Percentiles rank a stretch among this genome's conserved stretches.
Conservation (phyloP, 2,888 invertebrate species). For the Drosophila nr. perissopoda region DNA sequence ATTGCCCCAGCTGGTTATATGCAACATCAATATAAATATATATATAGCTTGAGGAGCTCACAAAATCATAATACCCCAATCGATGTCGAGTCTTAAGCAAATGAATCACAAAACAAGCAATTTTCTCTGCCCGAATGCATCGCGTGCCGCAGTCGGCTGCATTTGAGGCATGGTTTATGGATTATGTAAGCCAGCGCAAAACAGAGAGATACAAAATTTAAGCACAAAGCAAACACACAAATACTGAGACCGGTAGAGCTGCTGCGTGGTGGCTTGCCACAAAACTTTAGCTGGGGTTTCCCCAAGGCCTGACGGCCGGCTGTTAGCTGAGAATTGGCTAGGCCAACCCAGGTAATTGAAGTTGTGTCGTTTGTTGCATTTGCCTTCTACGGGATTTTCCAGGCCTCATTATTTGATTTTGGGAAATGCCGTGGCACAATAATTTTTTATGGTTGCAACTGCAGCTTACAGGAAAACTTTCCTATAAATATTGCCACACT, state of each 20-base stretch:
- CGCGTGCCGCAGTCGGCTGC: slow-evolving; percentile 59
- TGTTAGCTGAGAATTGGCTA: slow-evolving; percentile 59
- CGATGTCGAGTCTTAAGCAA: neutral
- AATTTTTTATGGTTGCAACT: slow-evolving; percentile 15
- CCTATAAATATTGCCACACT: slow-evolving; percentile 5
- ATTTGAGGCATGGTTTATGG: slow-evolving; percentile 32
- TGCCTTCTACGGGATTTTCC: slow-evolving; percentile 60
- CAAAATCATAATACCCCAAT: slow-evolving; percentile 3
- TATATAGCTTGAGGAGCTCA: neutral
- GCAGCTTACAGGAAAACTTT: slow-evolving; percentile 11
- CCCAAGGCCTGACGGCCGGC: slow-evolving; percentile 66
- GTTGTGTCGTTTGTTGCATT: slow-evolving; percentile 34
- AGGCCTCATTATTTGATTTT: slow-evolving; percentile 24
- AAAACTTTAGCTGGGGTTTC: slow-evolving; percentile 67
- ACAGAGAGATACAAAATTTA: slow-evolving; percentile 14
- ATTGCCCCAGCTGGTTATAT: neutral
- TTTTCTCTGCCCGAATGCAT: slow-evolving; percentile 53
- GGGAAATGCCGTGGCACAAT: slow-evolving; percentile 63
- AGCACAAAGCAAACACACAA: slow-evolving; percentile 24
- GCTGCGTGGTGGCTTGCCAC: slow-evolving; percentile 43
- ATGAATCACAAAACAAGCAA: slow-evolving; percentile 55
- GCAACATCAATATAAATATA: neutral
- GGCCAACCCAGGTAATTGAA: slow-evolving; percentile 40
- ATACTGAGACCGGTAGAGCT: slow-evolving; percentile 18
- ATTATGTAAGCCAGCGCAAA: slow-evolving; percentile 63